phyloP scores from a whole-genome alignment of 1,140 invertebrate species.

The Drosophila persimilis region DNA sequence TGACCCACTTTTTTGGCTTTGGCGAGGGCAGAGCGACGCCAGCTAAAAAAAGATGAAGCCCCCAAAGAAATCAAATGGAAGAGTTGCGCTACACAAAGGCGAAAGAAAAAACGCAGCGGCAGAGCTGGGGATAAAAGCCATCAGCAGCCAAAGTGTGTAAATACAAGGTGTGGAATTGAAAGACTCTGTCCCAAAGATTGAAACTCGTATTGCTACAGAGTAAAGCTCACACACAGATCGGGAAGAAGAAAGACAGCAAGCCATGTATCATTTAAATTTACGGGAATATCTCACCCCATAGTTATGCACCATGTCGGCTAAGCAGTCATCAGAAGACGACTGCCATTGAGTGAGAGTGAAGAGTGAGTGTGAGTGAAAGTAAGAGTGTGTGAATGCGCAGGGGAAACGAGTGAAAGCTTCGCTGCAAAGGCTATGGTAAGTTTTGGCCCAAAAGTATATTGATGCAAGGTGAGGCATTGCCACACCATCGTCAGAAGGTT shows the following conservation, averaged over 20 bases:
- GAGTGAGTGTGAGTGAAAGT: neutral
- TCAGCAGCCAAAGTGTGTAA: constrained; percentile 3
- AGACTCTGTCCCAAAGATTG: too few species aligned
- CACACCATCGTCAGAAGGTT: neutral
- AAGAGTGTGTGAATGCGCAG: constrained; percentile 11
- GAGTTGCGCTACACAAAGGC: constrained; percentile 59
- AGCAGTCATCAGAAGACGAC: too few species aligned
- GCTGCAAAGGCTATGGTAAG: constrained; percentile 34
- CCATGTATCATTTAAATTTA: too few species aligned
- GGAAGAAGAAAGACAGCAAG: too few species aligned
- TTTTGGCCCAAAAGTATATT: neutral
- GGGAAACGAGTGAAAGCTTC: constrained; percentile 32
- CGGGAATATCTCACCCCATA: too few species aligned
- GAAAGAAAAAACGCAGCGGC: constrained; percentile 25
- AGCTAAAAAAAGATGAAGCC: constrained; percentile 39
- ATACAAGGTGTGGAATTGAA: too few species aligned
- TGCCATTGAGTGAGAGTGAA: too few species aligned
- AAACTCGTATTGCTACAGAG: too few species aligned
- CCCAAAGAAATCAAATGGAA: constrained; percentile 77
- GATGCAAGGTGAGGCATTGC: neutral
- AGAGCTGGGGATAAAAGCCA: constrained; percentile 18
- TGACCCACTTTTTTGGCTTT: constrained; percentile 72
- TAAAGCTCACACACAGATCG: too few species aligned
- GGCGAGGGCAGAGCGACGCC: constrained; percentile 45
- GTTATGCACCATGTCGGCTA: too few species aligned